Evolutionary conservation across 2,797 vertebrate genomes (phyloP), one percentile per base, ranked within the genome.

Genomic region (Gambusia yucatana): DNA sequence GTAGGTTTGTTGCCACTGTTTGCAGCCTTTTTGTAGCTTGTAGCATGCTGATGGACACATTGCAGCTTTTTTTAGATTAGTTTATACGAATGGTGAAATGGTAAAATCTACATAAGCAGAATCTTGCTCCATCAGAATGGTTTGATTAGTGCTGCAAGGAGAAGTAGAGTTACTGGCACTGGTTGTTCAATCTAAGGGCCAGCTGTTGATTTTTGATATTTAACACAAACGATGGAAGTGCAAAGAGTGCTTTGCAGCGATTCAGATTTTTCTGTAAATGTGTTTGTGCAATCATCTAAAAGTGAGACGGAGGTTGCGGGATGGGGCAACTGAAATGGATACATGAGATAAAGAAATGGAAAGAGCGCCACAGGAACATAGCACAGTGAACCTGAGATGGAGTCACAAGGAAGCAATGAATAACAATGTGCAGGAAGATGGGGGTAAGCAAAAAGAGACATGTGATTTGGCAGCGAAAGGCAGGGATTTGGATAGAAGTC

Each of bases 201-300:
- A 46, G 82, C 92, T 91, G 91, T 92, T 90, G 88, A 93, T 92
- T 88, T 91, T 86, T 88, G 69, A 84, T 92, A 88, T 81, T 70
- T 81, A 73, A 79, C 72, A 86, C 77, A 84, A 79, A 77, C 78
- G 39, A 85, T 74, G 86, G 88, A 92, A 79, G 79, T 30, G 87
- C 77, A 87, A 87, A 89, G 82, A 81, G 81, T 77, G 74, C 71
- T 43, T 36, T 76, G 69, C 84, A 85, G 84, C 79, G 85, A 82
- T 83, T 77, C 79, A 83, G 86, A 84, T 76, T 86, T 82, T 82
- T 86, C 86, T 78, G 73, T 84, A 87, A 92, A 93, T 78, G 80
- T 88, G 84, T 59, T 75, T 78, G 79, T 81, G 75, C 88, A 88
- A 83, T 92, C 86, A 84, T 61, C 1, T 43, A 71, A 59, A 75